phyloP scores from a whole-genome alignment of 2,797 vertebrate genomes.

The Microctenopoma stevenorrisi region DNA sequence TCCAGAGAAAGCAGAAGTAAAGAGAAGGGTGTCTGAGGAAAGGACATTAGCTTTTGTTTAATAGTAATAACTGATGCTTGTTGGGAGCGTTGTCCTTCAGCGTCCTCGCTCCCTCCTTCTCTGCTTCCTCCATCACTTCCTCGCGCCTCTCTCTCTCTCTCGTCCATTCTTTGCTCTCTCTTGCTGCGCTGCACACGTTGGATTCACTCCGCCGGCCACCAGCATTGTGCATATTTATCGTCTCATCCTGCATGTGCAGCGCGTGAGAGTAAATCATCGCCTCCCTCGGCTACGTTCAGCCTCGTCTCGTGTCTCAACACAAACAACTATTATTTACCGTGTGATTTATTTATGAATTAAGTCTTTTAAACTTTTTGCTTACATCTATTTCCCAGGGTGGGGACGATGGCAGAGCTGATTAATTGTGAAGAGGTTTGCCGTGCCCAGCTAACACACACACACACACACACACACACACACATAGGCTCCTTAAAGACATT shows the following conservation, averaged over 20 bases:
- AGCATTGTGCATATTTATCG: slow-evolving; percentile 72
- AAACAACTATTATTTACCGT: slow-evolving; percentile 76
- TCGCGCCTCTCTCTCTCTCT: background rate
- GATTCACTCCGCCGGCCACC: slow-evolving; percentile 44
- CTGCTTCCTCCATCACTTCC: too few species aligned
- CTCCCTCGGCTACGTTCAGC: slow-evolving; percentile 41
- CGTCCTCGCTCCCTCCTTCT: too few species aligned
- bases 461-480: slow-evolving; percentile 11
- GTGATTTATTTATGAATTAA: slow-evolving; percentile 85
- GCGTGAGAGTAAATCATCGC: slow-evolving; percentile 64
- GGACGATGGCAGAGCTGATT: slow-evolving; percentile 70
- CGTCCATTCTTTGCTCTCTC: slow-evolving; percentile 19
- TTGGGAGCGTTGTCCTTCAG: too few species aligned
- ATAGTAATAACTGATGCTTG: too few species aligned
- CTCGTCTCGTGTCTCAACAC: slow-evolving; percentile 67
- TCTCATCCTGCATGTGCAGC: slow-evolving; percentile 57
- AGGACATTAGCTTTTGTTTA: too few species aligned
- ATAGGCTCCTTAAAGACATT: slow-evolving; percentile 31
- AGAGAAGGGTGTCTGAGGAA: too few species aligned
- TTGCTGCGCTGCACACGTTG: slow-evolving; percentile 43
- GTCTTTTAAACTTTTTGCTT: slow-evolving; percentile 81
- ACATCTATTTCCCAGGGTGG: slow-evolving; percentile 76
- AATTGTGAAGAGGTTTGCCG: slow-evolving; percentile 63
- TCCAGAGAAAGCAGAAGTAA: too few species aligned
- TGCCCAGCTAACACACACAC: slow-evolving; percentile 17